Evolutionary conservation across 2,888 invertebrate genomes (phyloP).

Genomic region (Nyleta sp.): DNA sequence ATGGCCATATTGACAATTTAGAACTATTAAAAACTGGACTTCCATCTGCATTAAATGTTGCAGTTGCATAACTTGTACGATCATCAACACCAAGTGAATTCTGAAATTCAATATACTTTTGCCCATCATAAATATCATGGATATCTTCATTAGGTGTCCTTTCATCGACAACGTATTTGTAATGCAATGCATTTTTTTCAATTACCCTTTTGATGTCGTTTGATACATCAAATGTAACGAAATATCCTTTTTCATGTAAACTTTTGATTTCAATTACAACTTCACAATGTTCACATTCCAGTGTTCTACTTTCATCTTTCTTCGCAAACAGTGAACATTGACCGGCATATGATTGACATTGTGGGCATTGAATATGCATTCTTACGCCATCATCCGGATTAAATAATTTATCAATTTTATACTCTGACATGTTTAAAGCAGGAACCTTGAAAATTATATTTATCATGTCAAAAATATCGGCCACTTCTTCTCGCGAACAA

Average conservation of each 20-base stretch:
- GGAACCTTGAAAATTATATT: background rate
- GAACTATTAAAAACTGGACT: conserved; percentile 52
- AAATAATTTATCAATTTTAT: background rate
- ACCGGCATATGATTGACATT: background rate
- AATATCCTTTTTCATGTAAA: conserved; percentile 6
- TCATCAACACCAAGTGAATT: conserved; percentile 24
- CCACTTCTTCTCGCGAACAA: background rate
- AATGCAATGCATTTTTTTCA: conserved; percentile 3
- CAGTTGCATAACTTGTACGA: conserved; percentile 29
- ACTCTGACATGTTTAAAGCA: background rate
- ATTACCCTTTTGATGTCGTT: background rate
- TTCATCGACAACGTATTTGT: background rate
- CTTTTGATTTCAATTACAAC: conserved; percentile 1
- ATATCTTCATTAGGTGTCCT: background rate
- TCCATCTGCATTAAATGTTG: conserved; percentile 52
- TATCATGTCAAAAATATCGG: background rate
- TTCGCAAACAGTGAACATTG: background rate
- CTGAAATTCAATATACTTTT: conserved; percentile 31
- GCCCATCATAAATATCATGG: conserved; percentile 28
- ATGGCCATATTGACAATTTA: conserved; percentile 8
- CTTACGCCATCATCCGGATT: background rate
- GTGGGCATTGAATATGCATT: background rate
- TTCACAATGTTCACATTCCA: conserved; percentile 1
- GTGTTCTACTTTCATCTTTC: background rate
- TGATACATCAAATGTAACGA: conserved; percentile 7